Evolutionary conservation across 2,797 vertebrate genomes (phyloP).

Genomic region (Chelonia mydas): DNA sequence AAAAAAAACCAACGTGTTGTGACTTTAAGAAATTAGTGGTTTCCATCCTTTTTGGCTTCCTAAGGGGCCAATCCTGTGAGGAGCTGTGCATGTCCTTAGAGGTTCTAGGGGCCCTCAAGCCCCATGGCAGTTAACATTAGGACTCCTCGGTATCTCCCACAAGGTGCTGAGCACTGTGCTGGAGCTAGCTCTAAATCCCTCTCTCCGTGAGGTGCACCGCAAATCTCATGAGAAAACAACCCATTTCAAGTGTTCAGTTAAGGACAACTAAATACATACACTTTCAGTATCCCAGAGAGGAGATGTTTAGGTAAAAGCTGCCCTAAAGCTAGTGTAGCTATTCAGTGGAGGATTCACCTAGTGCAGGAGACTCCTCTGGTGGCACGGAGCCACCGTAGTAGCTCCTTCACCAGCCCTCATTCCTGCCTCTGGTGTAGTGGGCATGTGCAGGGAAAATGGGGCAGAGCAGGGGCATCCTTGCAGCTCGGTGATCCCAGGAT

Average conservation of each 20-base stretch:
- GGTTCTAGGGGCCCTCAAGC: background rate
- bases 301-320: background rate
- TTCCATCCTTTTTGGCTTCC: background rate
- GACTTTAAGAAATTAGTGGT: slow-evolving; percentile 40
- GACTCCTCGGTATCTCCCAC: background rate
- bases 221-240: background rate
- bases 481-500: background rate
- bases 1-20: background rate
- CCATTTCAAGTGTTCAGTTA: background rate
- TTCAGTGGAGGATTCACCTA: background rate
- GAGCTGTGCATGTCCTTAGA: background rate
- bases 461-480: background rate
- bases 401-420: background rate
- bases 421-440: background rate
- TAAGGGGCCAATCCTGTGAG: background rate
- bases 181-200: background rate
- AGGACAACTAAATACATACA: background rate
- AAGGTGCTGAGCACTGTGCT: background rate
- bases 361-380: background rate
- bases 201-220: background rate
- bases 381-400: background rate
- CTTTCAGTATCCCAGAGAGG: background rate
- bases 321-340: background rate
- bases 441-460: background rate
- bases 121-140: background rate